phyloP scores from a whole-genome alignment of 2,888 invertebrate genomes.

The Hyles lineata region DNA sequence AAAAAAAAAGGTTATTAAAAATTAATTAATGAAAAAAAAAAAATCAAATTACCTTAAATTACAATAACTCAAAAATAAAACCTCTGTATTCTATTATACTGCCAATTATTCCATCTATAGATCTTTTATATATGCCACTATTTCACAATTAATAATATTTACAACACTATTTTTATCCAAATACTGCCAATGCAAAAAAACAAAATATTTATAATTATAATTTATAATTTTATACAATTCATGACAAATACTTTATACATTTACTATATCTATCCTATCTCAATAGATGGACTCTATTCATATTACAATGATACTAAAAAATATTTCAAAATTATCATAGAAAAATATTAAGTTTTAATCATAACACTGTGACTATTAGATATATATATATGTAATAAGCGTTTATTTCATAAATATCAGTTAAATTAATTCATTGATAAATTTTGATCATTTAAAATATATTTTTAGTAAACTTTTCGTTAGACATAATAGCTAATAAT shows the following conservation, averaged over 20 bases:
- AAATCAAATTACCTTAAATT: too few species aligned
- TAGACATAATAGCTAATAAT: background rate
- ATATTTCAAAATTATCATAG: background rate
- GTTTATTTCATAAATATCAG: background rate
- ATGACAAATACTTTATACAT: background rate
- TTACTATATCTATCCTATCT: background rate
- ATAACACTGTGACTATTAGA: background rate
- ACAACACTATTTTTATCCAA: background rate
- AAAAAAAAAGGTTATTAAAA: too few species aligned
- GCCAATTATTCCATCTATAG: too few species aligned
- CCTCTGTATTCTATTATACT: too few species aligned
- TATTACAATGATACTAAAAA: background rate
- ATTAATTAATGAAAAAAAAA: too few species aligned
- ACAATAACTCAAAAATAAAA: too few species aligned
- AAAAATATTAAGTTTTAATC: slow-evolving; percentile 1
- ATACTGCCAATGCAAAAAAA: background rate
- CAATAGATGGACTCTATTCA: background rate
- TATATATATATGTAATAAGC: background rate
- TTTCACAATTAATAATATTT: background rate
- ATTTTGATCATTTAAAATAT: background rate
- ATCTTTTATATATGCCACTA: background rate
- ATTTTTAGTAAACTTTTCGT: background rate
- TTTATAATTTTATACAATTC: background rate
- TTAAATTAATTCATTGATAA: background rate
- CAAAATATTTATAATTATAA: background rate